These are phyloP conservation scores for Megaceryle maxima DNA, from an alignment of 2,113 vertebrate genomes.

Conservation along the genomic window DNA sequence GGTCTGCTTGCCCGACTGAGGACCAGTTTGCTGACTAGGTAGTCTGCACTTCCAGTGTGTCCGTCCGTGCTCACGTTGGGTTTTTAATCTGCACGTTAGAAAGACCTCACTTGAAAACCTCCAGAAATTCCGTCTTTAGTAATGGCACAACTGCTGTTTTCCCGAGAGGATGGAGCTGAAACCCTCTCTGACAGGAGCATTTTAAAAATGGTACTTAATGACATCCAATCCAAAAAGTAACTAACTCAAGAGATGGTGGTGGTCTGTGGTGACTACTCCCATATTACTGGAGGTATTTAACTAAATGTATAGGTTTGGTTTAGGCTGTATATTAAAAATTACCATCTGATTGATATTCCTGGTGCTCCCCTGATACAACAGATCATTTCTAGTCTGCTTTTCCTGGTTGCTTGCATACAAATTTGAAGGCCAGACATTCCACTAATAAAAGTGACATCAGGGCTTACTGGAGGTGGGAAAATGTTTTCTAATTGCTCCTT, in stretches of 20 bases:
- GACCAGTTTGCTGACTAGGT: background rate
- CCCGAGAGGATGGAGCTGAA: background rate
- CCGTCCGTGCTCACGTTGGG: background rate
- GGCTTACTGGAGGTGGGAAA: background rate
- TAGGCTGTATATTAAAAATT: background rate
- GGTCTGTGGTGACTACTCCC: background rate
- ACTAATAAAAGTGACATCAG: background rate
- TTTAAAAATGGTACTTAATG: background rate
- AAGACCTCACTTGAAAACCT: background rate
- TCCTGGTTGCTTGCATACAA: background rate
- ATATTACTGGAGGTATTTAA: background rate
- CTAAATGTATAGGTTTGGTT: background rate
- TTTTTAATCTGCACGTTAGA: background rate
- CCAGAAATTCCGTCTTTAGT: background rate
- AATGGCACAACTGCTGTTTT: background rate
- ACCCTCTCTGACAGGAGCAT: background rate
- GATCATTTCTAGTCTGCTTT: background rate
- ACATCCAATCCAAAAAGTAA: background rate
- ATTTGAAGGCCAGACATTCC: background rate
- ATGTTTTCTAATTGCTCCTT: background rate
- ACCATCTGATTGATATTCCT: background rate
- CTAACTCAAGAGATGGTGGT: background rate
- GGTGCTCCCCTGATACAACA: background rate
- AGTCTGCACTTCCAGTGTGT: background rate
- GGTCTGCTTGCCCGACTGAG: background rate